Base-by-base conservation (phyloP, 2,113 vertebrate species). In the Podiceps cristatus region DNA sequence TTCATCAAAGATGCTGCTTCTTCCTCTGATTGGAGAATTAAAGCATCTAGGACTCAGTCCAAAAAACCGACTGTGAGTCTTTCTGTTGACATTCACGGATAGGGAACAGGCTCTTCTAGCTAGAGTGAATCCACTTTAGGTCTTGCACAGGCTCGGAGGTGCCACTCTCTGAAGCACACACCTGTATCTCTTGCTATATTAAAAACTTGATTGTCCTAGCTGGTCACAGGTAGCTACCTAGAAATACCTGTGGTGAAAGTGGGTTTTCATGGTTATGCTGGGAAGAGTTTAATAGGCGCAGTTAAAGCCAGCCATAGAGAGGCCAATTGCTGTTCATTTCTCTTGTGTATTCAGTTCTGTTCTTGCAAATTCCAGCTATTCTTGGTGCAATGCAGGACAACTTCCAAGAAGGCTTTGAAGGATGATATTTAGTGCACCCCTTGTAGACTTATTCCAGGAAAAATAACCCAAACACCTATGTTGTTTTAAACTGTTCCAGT, bases 21-120 rank as follows among this genome's bases (percentile, higher is more conserved):
- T 83, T 31, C 9, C 12, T 72, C 16, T 23, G 62, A 37, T 6
- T 56, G 33, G 68, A 71, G 83, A 85, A 76, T 11, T 19, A 76
- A 56, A 92, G 22, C 19, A 45, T 52, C 62, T 62, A 79, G 74
- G 40, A 62, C 2, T 5, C 44, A 80, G 9, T 62, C 33, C 9
- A 79, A 64, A 72, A 67, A 6, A 4, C 35, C 18, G 58, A 2
- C 55, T n/a, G 55, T 27, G 72, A 88, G 37, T 83, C 44, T 86
- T 86, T 78, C 55, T 1, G 0, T 3, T 69, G 63, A 50, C 24
- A 29, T 80, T 88, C 59, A 28, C 0, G 0, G n/a, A 1, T 6
- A n/a, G 19, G 63, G 55, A 86, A n/a, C 59, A 80, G 53, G 11
- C 16, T 95, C 25, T 68, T 68, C 35, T 59, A 17, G 37, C 63